Evolutionary conservation across 2,797 vertebrate species (phyloP), one percentile per base, ranked within the genome.

Genomic region (Lerista edwardsae): DNA sequence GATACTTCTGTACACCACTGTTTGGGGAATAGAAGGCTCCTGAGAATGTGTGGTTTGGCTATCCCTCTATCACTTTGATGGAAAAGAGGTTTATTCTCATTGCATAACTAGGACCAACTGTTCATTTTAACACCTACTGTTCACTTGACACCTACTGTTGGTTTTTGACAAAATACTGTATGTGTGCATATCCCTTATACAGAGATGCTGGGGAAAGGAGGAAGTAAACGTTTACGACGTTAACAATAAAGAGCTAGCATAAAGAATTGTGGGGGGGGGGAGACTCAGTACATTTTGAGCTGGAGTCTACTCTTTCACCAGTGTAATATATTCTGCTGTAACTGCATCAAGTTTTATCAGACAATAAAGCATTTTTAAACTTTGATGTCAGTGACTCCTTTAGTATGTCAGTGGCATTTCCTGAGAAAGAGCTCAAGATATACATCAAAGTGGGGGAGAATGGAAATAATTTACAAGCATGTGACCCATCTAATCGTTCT

Each of bases 371-470:
- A 2, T 51, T 47, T 64, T 51, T 3, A 2, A 65, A 21, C n/a
- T 27, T 0, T 15, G 61, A 31, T 55, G 29, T 73, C 29, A 64
- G 41, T 1, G 0, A 14, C 1, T 0, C 4, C 81, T 83, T 57
- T 0, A 0, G 21, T 0, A 0, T 0, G 1, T n/a, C 19, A 21
- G 4, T 51, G 41, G n/a, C 64, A 25, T 69, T 27, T 80, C 41
- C 78, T 68, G n/a, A 47, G 44, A 68, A 51, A n/a, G 41, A 79
- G 27, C n/a, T 55, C 31, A 34, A 55, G n/a, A 3, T 44, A 62
- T 19, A 23, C 57, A 62, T 7, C 41, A 41, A 41, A 41, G 36
- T 39, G 57, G 25, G 4, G 72, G 29, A 34, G 21, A 57, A 12
- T 41, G 10, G 34, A 75, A 57, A 57, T 10, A 21, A 61, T 15